phyloP scores from a whole-genome alignment of 2,797 vertebrate species.

The Acanthurus lineatus region DNA sequence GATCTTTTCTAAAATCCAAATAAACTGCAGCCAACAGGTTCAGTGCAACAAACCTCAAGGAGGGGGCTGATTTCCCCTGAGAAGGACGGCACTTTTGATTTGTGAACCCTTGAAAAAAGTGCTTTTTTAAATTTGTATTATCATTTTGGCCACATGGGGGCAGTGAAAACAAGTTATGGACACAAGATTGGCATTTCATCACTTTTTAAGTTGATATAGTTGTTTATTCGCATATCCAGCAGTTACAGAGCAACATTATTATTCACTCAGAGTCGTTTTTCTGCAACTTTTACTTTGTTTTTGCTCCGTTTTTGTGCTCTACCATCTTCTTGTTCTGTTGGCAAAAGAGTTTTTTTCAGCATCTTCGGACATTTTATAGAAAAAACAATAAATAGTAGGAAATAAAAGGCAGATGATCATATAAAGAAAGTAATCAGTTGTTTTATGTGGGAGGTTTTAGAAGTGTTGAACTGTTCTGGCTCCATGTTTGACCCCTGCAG shows the following conservation, averaged over 20 bases:
- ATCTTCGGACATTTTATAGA: neutral
- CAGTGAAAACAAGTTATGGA: too few relatives aligned
- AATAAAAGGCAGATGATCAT: neutral
- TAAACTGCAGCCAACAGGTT: neutral
- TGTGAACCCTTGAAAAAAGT: too few relatives aligned
- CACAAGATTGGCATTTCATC: too few relatives aligned
- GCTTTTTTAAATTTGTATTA: neutral
- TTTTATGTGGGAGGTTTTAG: neutral
- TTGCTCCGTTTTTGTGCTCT: neutral
- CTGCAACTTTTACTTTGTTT: neutral
- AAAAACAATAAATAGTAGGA: neutral
- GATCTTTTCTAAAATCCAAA: constrained; percentile 4
- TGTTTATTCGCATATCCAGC: too few relatives aligned
- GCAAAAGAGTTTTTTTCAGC: neutral
- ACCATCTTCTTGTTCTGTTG: neutral
- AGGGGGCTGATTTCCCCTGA: neutral
- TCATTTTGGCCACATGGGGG: too few relatives aligned
- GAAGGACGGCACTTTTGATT: too few relatives aligned
- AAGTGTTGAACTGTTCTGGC: neutral
- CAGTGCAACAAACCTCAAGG: neutral
- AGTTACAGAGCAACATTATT: too few relatives aligned
- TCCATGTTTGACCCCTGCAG: constrained; percentile 1
- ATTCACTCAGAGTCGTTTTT: too few relatives aligned
- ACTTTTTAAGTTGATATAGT: too few relatives aligned
- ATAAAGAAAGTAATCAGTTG: constrained; percentile 1